phyloP scores from a whole-genome alignment of 2,888 invertebrate species.

The Arctia plantaginis region DNA sequence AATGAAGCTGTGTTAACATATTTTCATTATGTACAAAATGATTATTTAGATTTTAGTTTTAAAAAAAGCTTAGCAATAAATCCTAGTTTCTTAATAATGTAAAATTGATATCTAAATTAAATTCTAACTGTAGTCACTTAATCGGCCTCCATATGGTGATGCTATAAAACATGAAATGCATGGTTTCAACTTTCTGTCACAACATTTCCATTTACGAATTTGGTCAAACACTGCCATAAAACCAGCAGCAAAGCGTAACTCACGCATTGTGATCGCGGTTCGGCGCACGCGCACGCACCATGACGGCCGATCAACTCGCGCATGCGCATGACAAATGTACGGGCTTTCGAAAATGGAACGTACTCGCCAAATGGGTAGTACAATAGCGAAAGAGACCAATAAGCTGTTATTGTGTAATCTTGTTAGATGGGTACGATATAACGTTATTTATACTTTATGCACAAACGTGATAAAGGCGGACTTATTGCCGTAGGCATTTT shows the following conservation, averaged over 20 bases:
- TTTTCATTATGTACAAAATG: not conserved
- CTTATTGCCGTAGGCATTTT: too few relatives aligned
- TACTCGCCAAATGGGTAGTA: conserved; percentile 57
- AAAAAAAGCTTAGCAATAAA: not conserved
- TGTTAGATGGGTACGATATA: conserved; percentile 48
- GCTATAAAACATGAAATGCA: not conserved
- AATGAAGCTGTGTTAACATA: not conserved
- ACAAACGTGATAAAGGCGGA: too few relatives aligned
- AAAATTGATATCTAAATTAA: not conserved
- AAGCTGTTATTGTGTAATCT: conserved; percentile 57
- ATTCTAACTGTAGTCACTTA: not conserved
- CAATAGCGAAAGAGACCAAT: conserved; percentile 49
- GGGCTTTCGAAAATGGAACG: conserved; percentile 69
- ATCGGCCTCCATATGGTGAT: not conserved
- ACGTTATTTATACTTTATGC: too few relatives aligned
- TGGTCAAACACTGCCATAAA: conserved; percentile 65
- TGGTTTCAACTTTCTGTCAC: conserved; percentile 36
- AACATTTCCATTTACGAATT: conserved; percentile 56
- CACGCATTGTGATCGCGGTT: conserved; percentile 69
- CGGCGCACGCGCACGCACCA: conserved; percentile 71
- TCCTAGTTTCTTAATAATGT: not conserved
- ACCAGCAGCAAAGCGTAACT: conserved; percentile 59
- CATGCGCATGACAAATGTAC: conserved; percentile 64
- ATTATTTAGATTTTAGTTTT: not conserved
- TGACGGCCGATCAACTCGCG: conserved; percentile 65